Evolutionary conservation across 2,888 invertebrate genomes (phyloP).

Genomic region (Amaurobius ferox): DNA sequence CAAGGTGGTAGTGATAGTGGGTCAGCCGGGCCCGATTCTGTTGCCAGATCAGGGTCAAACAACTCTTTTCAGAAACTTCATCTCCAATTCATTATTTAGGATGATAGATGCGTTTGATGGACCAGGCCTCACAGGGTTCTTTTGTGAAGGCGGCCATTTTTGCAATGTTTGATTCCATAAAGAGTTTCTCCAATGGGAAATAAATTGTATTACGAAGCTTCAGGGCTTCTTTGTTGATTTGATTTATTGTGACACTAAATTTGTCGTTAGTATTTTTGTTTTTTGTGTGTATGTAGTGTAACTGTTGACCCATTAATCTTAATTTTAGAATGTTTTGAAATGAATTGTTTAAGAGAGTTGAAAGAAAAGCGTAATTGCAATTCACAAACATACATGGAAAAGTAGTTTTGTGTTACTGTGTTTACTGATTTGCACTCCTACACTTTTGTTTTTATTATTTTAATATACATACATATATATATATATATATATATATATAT

Average conservation of each 20-base stretch:
- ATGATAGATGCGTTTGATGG: not conserved
- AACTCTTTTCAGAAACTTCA: conserved; percentile 3
- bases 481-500: no score
- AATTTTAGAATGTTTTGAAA: no score
- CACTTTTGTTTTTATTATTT: no score
- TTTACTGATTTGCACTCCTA: no score
- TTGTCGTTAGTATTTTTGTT: no score
- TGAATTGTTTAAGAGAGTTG: no score
- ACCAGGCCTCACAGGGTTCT: not conserved
- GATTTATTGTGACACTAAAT: not conserved
- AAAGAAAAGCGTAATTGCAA: no score
- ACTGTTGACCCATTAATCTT: no score
- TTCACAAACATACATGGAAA: no score
- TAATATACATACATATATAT: no score
- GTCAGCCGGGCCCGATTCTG: conserved; percentile 21
- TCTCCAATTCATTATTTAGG: not conserved
- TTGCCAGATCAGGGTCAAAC: conserved; percentile 33
- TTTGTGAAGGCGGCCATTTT: not conserved
- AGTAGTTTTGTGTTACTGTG: no score
- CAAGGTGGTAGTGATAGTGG: conserved; percentile 38
- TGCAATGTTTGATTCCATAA: not conserved
- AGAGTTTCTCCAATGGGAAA: not conserved
- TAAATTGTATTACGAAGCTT: not conserved
- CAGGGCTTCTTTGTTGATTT: not conserved
- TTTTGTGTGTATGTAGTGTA: no score